phyloP scores from a whole-genome alignment of 2,888 invertebrate genomes.

The Lycaena phlaeas region DNA sequence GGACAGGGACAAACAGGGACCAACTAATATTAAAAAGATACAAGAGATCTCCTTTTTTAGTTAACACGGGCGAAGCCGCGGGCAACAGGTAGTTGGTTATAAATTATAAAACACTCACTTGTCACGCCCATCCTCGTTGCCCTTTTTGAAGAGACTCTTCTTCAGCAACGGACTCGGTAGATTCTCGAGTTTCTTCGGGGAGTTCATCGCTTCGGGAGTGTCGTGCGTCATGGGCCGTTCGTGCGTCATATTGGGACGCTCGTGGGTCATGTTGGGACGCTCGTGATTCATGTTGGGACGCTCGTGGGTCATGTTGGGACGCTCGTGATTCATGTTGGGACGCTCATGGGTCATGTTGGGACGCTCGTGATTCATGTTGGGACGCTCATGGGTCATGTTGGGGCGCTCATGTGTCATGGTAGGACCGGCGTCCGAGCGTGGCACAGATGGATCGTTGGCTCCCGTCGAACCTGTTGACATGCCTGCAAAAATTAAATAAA shows the following conservation, averaged over 20 bases:
- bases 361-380: neutral
- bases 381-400: neutral
- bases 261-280: neutral
- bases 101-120: no score
- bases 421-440: slow-evolving; percentile 27
- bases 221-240: slow-evolving; percentile 23
- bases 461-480: slow-evolving; percentile 53
- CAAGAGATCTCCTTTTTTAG: no score
- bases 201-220: slow-evolving; percentile 21
- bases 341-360: neutral
- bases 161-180: slow-evolving; percentile 79
- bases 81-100: no score
- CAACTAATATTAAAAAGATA: no score
- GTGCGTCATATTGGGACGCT: neutral
- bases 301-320: slow-evolving; percentile 15
- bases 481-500: slow-evolving; percentile 29
- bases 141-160: slow-evolving; percentile 87
- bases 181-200: slow-evolving; percentile 37
- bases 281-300: neutral
- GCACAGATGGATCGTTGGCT: slow-evolving; percentile 31
- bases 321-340: slow-evolving; percentile 15
- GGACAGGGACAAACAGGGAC: no score
- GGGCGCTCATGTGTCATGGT: neutral
- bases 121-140: slow-evolving; percentile 93
- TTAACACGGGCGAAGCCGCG: no score